These are phyloP conservation scores for Drosophila nigrodunni DNA, from an alignment of 1,140 invertebrate species.

Conservation along the genomic window DNA sequence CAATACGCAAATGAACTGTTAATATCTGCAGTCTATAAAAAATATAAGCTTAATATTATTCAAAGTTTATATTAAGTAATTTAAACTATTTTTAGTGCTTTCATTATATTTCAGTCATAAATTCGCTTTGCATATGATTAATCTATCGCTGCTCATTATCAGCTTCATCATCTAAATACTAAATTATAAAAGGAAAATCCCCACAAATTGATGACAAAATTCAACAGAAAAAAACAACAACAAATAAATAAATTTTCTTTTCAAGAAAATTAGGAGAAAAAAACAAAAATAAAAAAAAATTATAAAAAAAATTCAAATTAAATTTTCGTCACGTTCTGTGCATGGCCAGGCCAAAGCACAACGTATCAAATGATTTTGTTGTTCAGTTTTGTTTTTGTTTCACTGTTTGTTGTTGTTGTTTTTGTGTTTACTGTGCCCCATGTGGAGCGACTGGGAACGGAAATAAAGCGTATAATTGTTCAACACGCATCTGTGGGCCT, in stretches of 20 bases:
- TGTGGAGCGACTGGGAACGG: conserved; percentile 40
- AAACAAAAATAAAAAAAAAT: conserved; percentile 16
- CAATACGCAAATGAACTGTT: no score
- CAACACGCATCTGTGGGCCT: conserved; percentile 37
- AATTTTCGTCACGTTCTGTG: conserved; percentile 55
- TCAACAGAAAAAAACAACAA: neutral
- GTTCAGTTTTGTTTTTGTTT: conserved; percentile 3
- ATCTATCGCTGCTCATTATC: conserved; percentile 21
- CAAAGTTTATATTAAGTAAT: neutral
- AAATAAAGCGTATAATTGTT: conserved; percentile 57
- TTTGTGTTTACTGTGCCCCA: conserved; percentile 27
- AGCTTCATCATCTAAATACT: conserved; percentile 31
- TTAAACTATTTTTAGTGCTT: neutral
- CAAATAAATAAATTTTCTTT: conserved; percentile 20
- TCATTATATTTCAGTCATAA: neutral
- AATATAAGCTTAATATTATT: neutral
- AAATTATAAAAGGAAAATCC: conserved; percentile 14
- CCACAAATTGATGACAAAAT: conserved; percentile 28
- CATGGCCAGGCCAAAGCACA: conserved; percentile 24
- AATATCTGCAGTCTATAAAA: no score
- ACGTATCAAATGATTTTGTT: conserved; percentile 26
- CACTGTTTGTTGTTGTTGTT: conserved; percentile 4
- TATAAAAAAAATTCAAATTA: conserved; percentile 39
- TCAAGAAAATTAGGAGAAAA: conserved; percentile 29
- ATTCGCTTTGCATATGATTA: neutral